Evolutionary conservation across 2,888 invertebrate species (phyloP).

Genomic region (Tromatobia lineatoria): DNA sequence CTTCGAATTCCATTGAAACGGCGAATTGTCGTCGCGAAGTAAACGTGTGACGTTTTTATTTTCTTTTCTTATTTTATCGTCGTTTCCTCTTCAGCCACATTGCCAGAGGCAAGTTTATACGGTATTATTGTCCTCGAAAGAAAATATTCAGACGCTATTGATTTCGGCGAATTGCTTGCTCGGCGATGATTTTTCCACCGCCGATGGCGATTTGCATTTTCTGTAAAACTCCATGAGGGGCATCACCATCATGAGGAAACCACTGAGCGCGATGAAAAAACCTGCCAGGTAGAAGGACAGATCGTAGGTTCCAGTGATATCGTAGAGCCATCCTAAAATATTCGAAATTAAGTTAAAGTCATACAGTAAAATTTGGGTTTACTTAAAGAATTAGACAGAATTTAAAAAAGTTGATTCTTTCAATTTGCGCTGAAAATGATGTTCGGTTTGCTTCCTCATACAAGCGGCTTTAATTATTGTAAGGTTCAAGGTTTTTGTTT

Average conservation of each 20-base stretch:
- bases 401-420: too few species aligned
- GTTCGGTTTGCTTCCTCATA: too few species aligned
- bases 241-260: conserved; percentile 87
- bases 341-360: not conserved
- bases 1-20: conserved; percentile 30
- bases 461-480: too few species aligned
- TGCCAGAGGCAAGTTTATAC: not conserved
- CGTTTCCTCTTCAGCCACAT: not conserved
- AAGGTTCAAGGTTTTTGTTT: too few species aligned
- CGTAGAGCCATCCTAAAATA: conserved; percentile 91
- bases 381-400: too few species aligned
- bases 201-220: conserved; percentile 70
- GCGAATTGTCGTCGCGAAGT: not conserved
- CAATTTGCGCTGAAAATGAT: too few species aligned
- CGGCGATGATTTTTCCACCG: conserved; percentile 57
- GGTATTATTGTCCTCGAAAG: conserved; percentile 28
- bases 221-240: conserved; percentile 82
- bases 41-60: not conserved
- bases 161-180: conserved; percentile 77
- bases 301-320: conserved; percentile 92
- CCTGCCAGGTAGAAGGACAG: conserved; percentile 94
- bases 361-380: too few species aligned
- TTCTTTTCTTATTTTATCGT: conserved; percentile 12
- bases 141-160: conserved; percentile 78
- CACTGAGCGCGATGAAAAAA: conserved; percentile 92